Evolutionary conservation across 1,140 invertebrate genomes (phyloP), one percentile per base, ranked within the genome.

Genomic region (Zaprionus inermis): DNA sequence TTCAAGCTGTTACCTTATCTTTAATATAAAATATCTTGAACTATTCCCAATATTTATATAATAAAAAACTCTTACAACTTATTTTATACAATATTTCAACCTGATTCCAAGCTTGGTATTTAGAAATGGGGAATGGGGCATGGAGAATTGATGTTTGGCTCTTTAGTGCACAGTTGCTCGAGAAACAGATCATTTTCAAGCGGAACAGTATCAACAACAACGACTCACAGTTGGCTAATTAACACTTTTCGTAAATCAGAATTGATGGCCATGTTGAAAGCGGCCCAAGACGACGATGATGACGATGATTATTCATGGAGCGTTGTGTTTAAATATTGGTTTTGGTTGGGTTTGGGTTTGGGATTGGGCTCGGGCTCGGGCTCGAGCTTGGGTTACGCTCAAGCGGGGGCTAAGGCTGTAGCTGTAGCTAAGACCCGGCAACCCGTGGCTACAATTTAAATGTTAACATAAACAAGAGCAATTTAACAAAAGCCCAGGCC

Each of bases 391-490:
- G 38, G 38, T 16, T 16, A 44, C 38, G 38, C 38, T 44, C 14
- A 7, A 30, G 9, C 32, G 24, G 41, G 49, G 56, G 57, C 76
- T 49, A 64, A 34, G 59, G 41, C 66, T 52, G 70, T 44, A 60
- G 68, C 72, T 63, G 55, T 44, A 76, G 63, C 67, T 58, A 55
- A 28, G 24, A 28, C n/a, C n/a, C 46, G 81, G 71, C 81, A 79
- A 89, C 85, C 84, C 84, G 84, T 90, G 84, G 85, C 84, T 76
- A 91, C 88, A 91, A 91, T 91, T 88, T 91, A 91, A 91, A 91
- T 91, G 88, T 91, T 91, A 91, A 89, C 88, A 91, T 91, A 91
- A 91, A 91, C 88, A 91, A 91, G 88, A 91, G 88, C 89, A 91
- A 91, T 91, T 91, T 91, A 91, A 91, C 82, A 86, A 82, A 90